Percentiles rank a stretch among this genome's conserved stretches.
phyloP scores from a whole-genome alignment of 2,888 invertebrate species.

The Rhagonycha fulva region DNA sequence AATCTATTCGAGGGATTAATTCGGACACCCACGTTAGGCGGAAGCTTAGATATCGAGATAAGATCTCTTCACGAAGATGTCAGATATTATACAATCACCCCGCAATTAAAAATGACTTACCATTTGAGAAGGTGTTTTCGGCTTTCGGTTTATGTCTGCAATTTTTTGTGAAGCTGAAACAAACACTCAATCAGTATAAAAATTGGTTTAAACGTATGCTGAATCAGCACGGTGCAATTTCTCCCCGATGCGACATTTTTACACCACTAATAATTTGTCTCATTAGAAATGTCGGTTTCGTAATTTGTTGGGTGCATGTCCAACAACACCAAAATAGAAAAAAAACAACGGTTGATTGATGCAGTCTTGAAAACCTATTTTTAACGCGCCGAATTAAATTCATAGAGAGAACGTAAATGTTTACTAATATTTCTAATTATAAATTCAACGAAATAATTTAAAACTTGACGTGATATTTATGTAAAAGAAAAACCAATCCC shows the following conservation, averaged over 20 bases:
- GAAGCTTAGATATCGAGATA: constrained; percentile 17
- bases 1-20: constrained; percentile 32
- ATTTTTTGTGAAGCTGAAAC: constrained; percentile 67
- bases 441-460: not conserved
- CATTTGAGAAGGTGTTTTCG: constrained; percentile 90
- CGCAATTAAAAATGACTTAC: constrained; percentile 62
- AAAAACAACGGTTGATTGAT: too few species aligned
- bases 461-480: not conserved
- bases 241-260: too few species aligned
- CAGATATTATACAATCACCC: not conserved
- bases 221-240: not conserved
- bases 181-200: constrained; percentile 26
- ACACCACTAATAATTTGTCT: too few species aligned
- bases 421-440: not conserved
- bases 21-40: constrained; percentile 36
- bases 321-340: too few species aligned
- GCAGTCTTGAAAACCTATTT: not conserved
- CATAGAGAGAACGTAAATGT: not conserved
- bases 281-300: not conserved
- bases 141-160: constrained; percentile 66
- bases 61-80: not conserved
- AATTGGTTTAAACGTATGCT: not conserved
- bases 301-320: not conserved
- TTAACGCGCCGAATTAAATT: not conserved
- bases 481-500: not conserved